A percentile compares a stretch with the other conserved stretches of the same genome.
These are phyloP conservation scores for Mizuhopecten yessoensis DNA, from an alignment of 1,140 invertebrate genomes.

Conservation along the genomic window DNA sequence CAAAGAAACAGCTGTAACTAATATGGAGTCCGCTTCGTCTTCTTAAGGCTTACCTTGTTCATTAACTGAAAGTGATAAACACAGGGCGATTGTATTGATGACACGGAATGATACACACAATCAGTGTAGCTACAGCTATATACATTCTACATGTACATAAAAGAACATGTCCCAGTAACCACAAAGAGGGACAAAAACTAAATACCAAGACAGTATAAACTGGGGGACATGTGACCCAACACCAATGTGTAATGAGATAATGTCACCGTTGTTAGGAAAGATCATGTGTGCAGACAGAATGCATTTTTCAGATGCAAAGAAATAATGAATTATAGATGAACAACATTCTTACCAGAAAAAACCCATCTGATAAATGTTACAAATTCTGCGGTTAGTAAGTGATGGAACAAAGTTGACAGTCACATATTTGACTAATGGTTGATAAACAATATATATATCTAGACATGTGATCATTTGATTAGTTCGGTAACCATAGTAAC, in stretches of 20 bases:
- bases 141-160: no score
- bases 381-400: neutral
- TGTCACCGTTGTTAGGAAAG: neutral
- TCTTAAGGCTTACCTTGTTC: neutral
- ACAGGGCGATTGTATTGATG: neutral
- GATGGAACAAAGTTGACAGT: neutral
- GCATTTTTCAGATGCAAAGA: neutral
- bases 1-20: neutral
- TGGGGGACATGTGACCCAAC: neutral
- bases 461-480: neutral
- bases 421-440: neutral
- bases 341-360: no score
- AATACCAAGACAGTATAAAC: no score
- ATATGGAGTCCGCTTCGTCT: neutral
- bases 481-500: slow-evolving; percentile 19
- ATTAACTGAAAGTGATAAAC: neutral
- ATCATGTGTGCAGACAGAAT: neutral
- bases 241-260: neutral
- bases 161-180: no score
- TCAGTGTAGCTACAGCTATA: no score
- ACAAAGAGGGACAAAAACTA: no score
- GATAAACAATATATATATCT: no score
- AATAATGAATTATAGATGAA: neutral
- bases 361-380: neutral
- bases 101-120: no score